These are phyloP conservation scores for Vesta saturnalis DNA, from an alignment of 2,888 invertebrate genomes.

Conservation along the genomic window DNA sequence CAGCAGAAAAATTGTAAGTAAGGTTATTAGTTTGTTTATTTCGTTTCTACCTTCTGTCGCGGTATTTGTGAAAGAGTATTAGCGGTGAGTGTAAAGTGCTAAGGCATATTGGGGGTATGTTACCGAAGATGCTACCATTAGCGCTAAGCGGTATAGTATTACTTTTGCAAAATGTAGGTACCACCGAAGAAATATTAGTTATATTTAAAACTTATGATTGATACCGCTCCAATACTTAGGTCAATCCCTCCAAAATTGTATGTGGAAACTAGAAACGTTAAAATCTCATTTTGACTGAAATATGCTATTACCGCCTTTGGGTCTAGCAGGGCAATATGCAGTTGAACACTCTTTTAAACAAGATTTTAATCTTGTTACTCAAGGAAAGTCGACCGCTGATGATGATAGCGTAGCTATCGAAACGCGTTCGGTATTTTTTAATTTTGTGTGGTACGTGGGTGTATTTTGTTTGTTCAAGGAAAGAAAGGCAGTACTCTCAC, in stretches of 20 bases:
- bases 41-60: background rate
- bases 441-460: no score
- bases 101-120: background rate
- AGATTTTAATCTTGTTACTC: no score
- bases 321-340: background rate
- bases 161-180: background rate
- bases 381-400: no score
- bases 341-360: no score
- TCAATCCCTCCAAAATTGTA: background rate
- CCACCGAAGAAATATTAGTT: background rate
- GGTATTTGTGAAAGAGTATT: background rate
- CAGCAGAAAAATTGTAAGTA: background rate
- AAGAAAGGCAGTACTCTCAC: no score
- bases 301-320: background rate
- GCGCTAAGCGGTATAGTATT: background rate
- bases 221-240: background rate
- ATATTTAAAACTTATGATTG: background rate
- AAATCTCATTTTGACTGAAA: background rate
- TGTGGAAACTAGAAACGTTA: background rate
- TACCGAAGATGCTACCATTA: no score
- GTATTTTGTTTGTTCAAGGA: no score
- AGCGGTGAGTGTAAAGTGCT: background rate
- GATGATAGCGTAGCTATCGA: no score
- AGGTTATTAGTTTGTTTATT: background rate
- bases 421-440: no score